These are phyloP conservation scores for Aspidiotus destructor DNA, from an alignment of 2,888 invertebrate genomes.

Conservation along the genomic window DNA sequence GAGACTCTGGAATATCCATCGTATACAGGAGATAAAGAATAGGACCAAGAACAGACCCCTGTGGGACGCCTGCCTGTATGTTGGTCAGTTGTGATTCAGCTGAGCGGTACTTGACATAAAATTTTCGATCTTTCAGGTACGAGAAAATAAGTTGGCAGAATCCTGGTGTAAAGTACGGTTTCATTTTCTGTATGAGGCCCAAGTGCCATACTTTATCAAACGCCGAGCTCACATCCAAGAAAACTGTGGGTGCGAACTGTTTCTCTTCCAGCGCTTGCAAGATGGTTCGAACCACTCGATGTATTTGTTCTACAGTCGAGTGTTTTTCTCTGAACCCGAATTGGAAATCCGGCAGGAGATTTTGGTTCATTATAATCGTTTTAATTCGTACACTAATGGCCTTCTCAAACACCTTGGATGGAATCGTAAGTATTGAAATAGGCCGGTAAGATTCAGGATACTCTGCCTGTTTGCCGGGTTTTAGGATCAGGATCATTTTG, in stretches of 20 bases:
- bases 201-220: slow-evolving; percentile 10
- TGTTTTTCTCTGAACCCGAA: slow-evolving; percentile 15
- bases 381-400: neutral
- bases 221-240: slow-evolving; percentile 7
- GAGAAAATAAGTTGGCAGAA: slow-evolving; percentile 8
- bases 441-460: slow-evolving; percentile 9
- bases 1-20: slow-evolving; percentile 5
- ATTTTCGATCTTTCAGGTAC: slow-evolving; percentile 2
- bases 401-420: slow-evolving; percentile 18
- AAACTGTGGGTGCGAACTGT: slow-evolving; percentile 5
- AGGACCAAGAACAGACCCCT: slow-evolving; percentile 18
- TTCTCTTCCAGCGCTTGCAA: slow-evolving; percentile 2
- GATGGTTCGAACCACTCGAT: slow-evolving; percentile 9
- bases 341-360: slow-evolving; percentile 3
- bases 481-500: slow-evolving; percentile 12
- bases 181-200: slow-evolving; percentile 2
- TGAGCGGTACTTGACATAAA: neutral
- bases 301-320: slow-evolving; percentile 10
- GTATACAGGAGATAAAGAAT: slow-evolving; percentile 3
- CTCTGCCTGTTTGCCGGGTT: slow-evolving; percentile 13
- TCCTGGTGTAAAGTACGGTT: neutral
- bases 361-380: neutral
- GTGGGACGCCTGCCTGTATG: slow-evolving; percentile 20
- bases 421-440: slow-evolving; percentile 5
- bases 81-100: neutral